phyloP scores from a whole-genome alignment of 2,113 vertebrate species.

The Pelobates fuscus region DNA sequence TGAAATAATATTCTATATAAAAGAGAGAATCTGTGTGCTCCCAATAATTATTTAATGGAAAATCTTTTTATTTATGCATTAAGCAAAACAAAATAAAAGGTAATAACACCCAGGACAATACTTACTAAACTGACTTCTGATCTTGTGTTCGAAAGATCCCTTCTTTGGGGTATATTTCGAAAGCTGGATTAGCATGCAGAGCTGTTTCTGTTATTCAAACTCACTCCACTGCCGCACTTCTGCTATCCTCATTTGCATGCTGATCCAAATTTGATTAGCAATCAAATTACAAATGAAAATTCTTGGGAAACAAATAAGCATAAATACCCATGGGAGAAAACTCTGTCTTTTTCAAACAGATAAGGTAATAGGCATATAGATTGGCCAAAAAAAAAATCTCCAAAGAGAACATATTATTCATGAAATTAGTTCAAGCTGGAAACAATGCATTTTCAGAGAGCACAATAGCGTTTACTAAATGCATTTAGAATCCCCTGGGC shows the following conservation, averaged over 20 bases:
- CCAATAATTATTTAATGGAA: too few relatives aligned
- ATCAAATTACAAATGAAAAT: not conserved
- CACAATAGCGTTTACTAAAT: not conserved
- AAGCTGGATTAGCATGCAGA: too few relatives aligned
- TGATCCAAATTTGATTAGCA: not conserved
- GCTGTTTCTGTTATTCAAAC: too few relatives aligned
- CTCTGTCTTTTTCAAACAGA: not conserved
- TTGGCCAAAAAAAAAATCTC: not conserved
- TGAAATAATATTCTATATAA: too few relatives aligned
- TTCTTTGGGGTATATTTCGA: too few relatives aligned
- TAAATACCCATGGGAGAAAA: not conserved
- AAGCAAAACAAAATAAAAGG: too few relatives aligned
- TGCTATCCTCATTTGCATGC: not conserved
- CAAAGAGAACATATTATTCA: not conserved
- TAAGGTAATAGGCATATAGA: not conserved
- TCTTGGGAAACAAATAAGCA: not conserved
- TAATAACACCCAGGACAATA: too few relatives aligned
- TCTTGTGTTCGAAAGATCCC: too few relatives aligned
- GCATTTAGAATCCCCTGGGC: not conserved
- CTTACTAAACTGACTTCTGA: too few relatives aligned
- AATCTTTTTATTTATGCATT: too few relatives aligned
- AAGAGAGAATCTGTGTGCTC: too few relatives aligned
- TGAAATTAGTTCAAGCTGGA: conserved; percentile 1
- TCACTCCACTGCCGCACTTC: not conserved
- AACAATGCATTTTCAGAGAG: not conserved